A percentile compares a stretch with the other conserved stretches of the same genome.
These are phyloP conservation scores for Sinella curviseta DNA, from an alignment of 1,140 invertebrate genomes.

Conservation along the genomic window DNA sequence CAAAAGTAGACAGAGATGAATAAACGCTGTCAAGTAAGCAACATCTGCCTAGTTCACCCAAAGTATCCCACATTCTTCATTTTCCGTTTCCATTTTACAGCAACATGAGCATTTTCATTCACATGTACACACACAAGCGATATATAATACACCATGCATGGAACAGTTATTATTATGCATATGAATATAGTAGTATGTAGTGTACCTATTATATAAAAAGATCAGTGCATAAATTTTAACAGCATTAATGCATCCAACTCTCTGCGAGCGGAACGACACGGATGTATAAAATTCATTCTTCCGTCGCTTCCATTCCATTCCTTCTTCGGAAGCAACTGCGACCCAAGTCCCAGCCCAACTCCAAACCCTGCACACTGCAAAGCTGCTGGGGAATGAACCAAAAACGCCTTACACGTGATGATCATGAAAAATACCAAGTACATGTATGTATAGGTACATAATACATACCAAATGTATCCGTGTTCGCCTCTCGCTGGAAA, in stretches of 20 bases:
- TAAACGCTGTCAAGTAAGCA: not conserved
- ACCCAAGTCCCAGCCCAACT: not conserved
- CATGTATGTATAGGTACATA: not conserved
- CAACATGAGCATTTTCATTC: no score
- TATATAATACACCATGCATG: not conserved
- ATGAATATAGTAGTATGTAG: no score
- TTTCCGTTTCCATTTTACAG: not conserved
- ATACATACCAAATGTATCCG: not conserved
- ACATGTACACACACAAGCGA: not conserved
- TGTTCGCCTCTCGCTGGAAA: not conserved
- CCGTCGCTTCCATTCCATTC: not conserved
- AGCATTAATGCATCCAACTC: not conserved
- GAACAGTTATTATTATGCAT: not conserved
- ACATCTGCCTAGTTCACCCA: not conserved
- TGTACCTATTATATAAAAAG: no score
- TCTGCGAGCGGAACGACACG: not conserved
- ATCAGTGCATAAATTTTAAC: not conserved
- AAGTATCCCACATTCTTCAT: not conserved
- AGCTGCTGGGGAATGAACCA: not conserved
- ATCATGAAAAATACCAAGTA: not conserved
- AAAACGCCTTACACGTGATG: not conserved
- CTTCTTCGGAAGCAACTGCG: not conserved
- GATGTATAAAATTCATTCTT: not conserved
- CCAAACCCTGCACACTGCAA: not conserved
- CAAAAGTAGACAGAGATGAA: conserved; percentile 19